Conservation (phyloP, 2,113 vertebrate genomes). For the Neoarius graeffei region DNA sequence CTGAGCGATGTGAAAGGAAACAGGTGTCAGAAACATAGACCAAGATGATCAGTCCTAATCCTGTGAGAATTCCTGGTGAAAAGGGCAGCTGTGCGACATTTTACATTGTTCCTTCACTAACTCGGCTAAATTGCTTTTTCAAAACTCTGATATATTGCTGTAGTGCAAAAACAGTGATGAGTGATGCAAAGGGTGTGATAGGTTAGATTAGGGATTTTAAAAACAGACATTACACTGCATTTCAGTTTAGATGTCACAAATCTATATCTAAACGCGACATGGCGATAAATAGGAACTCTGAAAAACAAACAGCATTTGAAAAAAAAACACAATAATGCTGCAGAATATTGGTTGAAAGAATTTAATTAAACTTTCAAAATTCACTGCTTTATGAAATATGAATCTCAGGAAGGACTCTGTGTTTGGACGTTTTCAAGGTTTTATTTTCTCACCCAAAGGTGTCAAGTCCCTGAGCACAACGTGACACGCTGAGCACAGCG, state of each 20-base stretch:
- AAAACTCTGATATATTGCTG: constrained; percentile 7
- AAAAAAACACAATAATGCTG: too few relatives aligned
- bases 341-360: not conserved
- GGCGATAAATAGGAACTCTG: not conserved
- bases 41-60: constrained; percentile 9
- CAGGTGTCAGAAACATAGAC: constrained; percentile 12
- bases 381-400: not conserved
- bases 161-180: not conserved
- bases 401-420: not conserved
- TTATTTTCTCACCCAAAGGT: not conserved
- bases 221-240: constrained; percentile 8
- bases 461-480: constrained; percentile 4
- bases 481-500: not conserved
- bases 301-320: not conserved
- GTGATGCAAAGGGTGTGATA: constrained; percentile 15
- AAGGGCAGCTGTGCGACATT: constrained; percentile 45
- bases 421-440: not conserved
- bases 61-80: constrained; percentile 1
- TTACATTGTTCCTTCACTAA: constrained; percentile 9
- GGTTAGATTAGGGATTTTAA: not conserved
- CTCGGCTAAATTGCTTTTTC: constrained; percentile 13
- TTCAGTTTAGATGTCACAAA: not conserved
- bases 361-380: not conserved
- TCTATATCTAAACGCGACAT: not conserved
- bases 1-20: not conserved